Conservation (phyloP, 2,888 invertebrate genomes). For the Callosobruchus maculatus region DNA sequence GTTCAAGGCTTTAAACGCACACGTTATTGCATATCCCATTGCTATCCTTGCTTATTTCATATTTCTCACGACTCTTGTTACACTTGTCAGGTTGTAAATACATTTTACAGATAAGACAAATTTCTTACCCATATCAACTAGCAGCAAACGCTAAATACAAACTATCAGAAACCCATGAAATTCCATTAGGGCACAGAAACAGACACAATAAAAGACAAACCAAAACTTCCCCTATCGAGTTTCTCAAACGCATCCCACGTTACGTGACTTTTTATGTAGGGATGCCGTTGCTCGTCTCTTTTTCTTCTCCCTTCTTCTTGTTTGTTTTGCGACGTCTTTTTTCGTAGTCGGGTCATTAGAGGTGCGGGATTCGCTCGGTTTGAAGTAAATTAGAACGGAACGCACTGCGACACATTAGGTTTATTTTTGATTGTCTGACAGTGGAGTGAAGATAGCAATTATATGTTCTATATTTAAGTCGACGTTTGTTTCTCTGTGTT, state of each 20-base stretch:
- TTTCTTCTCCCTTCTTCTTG: not conserved
- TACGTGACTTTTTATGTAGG: not conserved
- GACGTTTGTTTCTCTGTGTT: not conserved
- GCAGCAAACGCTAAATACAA: too few species aligned
- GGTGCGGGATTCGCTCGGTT: not conserved
- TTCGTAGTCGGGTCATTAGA: not conserved
- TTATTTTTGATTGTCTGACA: not conserved
- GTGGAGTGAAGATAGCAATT: not conserved
- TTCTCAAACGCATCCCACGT: not conserved
- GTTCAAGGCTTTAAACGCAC: too few species aligned
- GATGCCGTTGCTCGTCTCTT: not conserved
- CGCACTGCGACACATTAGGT: not conserved
- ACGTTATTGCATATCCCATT: too few species aligned
- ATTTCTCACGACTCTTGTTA: too few species aligned
- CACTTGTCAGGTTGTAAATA: too few species aligned
- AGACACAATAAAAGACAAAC: not conserved
- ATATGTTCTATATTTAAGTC: not conserved
- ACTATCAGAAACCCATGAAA: not conserved
- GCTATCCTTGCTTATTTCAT: too few species aligned
- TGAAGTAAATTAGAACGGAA: not conserved
- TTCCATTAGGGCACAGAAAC: not conserved
- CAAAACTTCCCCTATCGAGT: not conserved
- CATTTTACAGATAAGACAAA: too few species aligned
- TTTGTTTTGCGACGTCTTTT: not conserved
- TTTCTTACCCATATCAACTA: too few species aligned